Conservation (phyloP, 2,888 invertebrate genomes). For the Girardia tigrina region DNA sequence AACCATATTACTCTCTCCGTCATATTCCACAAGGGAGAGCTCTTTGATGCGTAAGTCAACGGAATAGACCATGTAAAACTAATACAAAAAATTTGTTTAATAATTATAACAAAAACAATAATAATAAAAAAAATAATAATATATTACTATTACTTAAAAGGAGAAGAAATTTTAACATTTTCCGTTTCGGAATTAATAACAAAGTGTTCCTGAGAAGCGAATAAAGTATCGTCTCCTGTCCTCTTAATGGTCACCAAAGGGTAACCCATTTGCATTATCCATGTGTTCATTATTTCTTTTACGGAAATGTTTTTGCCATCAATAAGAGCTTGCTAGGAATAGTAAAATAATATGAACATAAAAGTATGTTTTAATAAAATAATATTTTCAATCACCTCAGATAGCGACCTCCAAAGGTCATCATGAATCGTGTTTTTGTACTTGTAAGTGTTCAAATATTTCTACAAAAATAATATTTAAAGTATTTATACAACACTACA, state of each 20-base stretch:
- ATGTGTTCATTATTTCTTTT: slow-evolving; percentile 46
- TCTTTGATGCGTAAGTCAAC: slow-evolving; percentile 43
- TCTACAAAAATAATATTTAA: neutral
- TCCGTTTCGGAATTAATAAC: slow-evolving; percentile 37
- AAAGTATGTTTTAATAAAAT: neutral
- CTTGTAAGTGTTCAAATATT: slow-evolving; percentile 37
- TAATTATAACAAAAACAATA: neutral
- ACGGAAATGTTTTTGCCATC: slow-evolving; percentile 38
- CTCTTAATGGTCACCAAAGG: slow-evolving; percentile 43
- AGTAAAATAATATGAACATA: neutral
- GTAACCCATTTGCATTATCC: slow-evolving; percentile 47
- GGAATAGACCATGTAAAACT: slow-evolving; percentile 49
- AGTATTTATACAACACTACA: no score
- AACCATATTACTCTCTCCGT: slow-evolving; percentile 25
- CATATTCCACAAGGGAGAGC: slow-evolving; percentile 34
- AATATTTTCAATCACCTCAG: slow-evolving; percentile 40
- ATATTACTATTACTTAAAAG: neutral
- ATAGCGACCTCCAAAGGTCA: slow-evolving; percentile 46
- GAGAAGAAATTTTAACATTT: neutral
- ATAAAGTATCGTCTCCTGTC: slow-evolving; percentile 38
- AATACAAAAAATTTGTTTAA: slow-evolving; percentile 38
- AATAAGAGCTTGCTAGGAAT: neutral
- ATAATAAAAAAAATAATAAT: neutral
- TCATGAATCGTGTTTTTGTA: slow-evolving; percentile 46
- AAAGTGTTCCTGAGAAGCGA: slow-evolving; percentile 43